phyloP scores from a whole-genome alignment of 2,888 invertebrate genomes.

The Acrobasis repandana region DNA sequence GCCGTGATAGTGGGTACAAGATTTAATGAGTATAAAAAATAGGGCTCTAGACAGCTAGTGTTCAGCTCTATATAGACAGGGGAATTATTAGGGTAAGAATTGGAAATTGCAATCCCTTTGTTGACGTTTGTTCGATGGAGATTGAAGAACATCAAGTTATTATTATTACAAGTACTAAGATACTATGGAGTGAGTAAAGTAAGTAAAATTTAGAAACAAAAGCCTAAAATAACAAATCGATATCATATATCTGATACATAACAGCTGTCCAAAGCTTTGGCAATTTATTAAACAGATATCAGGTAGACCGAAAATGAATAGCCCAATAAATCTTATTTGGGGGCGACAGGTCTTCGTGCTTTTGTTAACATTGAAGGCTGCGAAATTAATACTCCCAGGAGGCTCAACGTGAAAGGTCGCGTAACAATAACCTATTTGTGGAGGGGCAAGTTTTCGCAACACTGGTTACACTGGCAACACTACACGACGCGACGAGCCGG shows the following conservation, averaged over 20 bases:
- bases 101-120: too few relatives aligned
- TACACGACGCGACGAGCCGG: constrained; percentile 53
- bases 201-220: too few relatives aligned
- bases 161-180: too few relatives aligned
- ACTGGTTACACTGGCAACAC: constrained; percentile 32
- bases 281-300: constrained; percentile 34
- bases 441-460: constrained; percentile 58
- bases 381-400: constrained; percentile 56
- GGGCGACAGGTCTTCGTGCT: constrained; percentile 46
- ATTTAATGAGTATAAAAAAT: too few relatives aligned
- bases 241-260: constrained; percentile 1
- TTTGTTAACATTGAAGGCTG: constrained; percentile 49
- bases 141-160: too few relatives aligned
- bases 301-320: constrained; percentile 36
- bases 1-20: too few relatives aligned
- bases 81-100: too few relatives aligned
- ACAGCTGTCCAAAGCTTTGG: constrained; percentile 18
- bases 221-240: not conserved
- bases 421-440: constrained; percentile 66
- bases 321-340: constrained; percentile 51
- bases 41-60: too few relatives aligned
- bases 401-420: constrained; percentile 61
- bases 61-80: too few relatives aligned
- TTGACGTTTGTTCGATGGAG: too few relatives aligned
- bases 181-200: too few relatives aligned